Evolutionary conservation across 64 coral and sea anemone species (phyloP).

Genomic region (Montipora cactus): DNA sequence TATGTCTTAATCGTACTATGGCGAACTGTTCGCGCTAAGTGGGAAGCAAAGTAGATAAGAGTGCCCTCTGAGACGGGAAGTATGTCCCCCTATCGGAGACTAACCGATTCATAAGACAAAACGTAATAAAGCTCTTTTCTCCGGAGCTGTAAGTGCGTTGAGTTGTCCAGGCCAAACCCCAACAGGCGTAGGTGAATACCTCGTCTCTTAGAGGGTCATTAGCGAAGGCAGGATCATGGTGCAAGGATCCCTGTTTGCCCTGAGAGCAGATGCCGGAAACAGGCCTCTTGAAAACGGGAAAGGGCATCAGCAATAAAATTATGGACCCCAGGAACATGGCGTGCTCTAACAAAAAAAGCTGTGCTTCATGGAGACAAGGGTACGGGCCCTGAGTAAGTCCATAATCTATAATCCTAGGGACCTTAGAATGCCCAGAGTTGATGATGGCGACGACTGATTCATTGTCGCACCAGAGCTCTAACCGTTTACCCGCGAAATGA

Average conservation of each 20-base stretch:
- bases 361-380: neutral
- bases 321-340: neutral
- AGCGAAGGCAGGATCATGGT: neutral
- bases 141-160: conserved; percentile 5
- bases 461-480: conserved; percentile 22
- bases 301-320: conserved; percentile 39
- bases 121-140: conserved; percentile 15
- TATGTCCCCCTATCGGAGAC: neutral
- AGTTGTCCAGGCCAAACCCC: neutral
- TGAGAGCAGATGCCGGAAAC: conserved; percentile 11
- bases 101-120: neutral
- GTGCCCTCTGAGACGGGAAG: neutral
- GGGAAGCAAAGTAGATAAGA: neutral
- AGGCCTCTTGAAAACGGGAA: conserved; percentile 20
- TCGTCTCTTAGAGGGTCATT: conserved; percentile 7
- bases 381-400: neutral
- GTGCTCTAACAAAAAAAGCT: conserved; percentile 11
- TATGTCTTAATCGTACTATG: neutral
- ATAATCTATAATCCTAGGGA: conserved; percentile 22
- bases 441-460: conserved; percentile 39
- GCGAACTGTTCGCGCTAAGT: neutral
- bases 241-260: neutral
- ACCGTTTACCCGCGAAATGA: too few species aligned
- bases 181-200: neutral
- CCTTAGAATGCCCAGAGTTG: conserved; percentile 18